Evolutionary conservation across 2,113 vertebrate genomes (phyloP).

Genomic region (Vicugna pacos): DNA sequence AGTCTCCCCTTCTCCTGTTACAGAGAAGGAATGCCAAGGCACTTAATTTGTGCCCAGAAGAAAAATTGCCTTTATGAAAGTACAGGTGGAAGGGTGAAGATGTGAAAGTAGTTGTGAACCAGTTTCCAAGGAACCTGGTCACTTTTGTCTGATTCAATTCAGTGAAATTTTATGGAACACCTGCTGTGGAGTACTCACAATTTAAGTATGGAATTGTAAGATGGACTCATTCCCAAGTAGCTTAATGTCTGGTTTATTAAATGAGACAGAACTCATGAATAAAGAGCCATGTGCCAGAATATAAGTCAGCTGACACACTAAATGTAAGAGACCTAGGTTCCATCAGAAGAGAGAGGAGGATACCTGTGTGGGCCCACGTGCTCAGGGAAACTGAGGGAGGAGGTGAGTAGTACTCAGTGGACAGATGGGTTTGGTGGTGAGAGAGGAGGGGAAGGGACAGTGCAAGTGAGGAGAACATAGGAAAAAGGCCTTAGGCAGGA

Average conservation of each 20-base stretch:
- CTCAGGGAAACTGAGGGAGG: neutral
- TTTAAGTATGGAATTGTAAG: neutral
- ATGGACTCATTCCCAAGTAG: neutral
- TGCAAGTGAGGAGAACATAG: neutral
- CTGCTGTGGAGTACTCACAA: neutral
- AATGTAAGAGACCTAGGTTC: neutral
- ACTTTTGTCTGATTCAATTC: neutral
- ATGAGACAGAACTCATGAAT: neutral
- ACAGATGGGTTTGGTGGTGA: neutral
- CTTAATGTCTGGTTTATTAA: neutral
- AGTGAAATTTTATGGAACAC: neutral
- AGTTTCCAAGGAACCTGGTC: neutral
- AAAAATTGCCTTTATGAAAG: neutral
- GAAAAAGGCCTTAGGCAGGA: neutral
- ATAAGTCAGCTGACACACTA: neutral
- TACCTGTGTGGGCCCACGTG: neutral
- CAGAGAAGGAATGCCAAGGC: neutral
- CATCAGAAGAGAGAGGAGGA: neutral
- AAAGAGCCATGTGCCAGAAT: neutral
- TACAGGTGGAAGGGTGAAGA: neutral
- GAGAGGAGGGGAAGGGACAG: neutral
- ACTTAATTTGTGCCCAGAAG: neutral
- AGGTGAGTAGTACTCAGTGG: neutral
- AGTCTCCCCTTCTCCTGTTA: neutral
- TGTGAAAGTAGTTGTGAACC: neutral